Base-by-base conservation (phyloP, 2,113 vertebrate genomes). In the Fregetta grallaria region DNA sequence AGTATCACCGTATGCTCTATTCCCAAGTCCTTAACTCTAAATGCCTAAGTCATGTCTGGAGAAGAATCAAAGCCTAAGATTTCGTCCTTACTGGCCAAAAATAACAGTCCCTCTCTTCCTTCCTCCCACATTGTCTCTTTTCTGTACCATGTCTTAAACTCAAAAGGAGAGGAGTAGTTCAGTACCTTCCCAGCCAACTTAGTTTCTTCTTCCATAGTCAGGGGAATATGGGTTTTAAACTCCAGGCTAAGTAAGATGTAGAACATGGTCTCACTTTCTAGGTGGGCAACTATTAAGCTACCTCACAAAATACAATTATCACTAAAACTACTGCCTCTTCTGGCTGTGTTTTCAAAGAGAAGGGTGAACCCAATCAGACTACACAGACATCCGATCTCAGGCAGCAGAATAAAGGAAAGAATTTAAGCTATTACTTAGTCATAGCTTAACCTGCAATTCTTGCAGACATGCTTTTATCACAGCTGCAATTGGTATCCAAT, bases 1-100 rank as follows among this genome's bases (percentile, higher is more conserved):
- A 34, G 34, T 17, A 76, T 44, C 53, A 30, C 45, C 65, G 58
- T 11, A 12, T 42, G 25, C 30, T 71, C 77, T 82, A 4, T 76
- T 94, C 85, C 36, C 17, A 30, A 59, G 55, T 49, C 65, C 38
- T 45, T 59, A 88, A 86, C 36, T 77, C 63, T 80, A 83, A 86
- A 88, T 47, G 76, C 47, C 59, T 49, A 76, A 58, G 23, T 91
- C 75, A 73, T 70, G 34, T 36, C 63, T 88, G 75, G 92, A 94
- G 79, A 86, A 90, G 78, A 93, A 96, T 86, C 86, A 97, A 95
- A 96, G 93, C 63, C 55, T 19, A 58, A 62, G 27, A 80, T 52
- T 88, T 93, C 86, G 27, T 72, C 34, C 25, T 86, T 74, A 65
- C n/a, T 71, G 20, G 89, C 91, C 86, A 96, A 89, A 55, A 96